These are phyloP conservation scores for Cavia aperea DNA, from an alignment of 2,113 vertebrate genomes.

Conservation along the genomic window DNA sequence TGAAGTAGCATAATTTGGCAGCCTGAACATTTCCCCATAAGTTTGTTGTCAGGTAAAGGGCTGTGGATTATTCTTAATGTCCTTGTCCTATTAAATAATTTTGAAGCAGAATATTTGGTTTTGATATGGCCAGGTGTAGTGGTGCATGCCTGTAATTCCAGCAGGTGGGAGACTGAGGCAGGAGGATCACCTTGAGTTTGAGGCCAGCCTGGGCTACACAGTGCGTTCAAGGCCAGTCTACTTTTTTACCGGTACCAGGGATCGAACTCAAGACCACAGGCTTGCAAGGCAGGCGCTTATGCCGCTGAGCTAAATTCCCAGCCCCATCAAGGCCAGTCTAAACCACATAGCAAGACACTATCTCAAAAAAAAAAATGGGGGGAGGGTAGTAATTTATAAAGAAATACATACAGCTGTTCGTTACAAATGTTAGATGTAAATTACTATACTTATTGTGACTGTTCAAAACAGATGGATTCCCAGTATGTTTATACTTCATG, in stretches of 20 bases:
- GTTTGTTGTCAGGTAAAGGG: background rate
- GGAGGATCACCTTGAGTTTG: background rate
- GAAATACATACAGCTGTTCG: constrained; percentile 1
- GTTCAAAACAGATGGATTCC: constrained; percentile 1
- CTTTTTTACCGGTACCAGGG: too few species aligned
- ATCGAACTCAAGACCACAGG: too few species aligned
- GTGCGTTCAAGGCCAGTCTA: background rate
- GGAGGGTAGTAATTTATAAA: background rate
- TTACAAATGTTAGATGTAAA: background rate
- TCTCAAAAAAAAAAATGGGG: background rate
- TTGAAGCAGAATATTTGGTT: constrained; percentile 14
- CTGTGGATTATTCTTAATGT: background rate
- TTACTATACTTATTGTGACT: background rate
- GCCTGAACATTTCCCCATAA: background rate
- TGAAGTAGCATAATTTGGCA: background rate
- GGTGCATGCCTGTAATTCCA: background rate
- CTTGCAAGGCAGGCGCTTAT: too few species aligned
- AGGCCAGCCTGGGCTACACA: too few species aligned
- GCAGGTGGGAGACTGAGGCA: background rate
- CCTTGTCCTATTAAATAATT: constrained; percentile 6
- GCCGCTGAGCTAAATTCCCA: too few species aligned
- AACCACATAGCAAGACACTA: background rate
- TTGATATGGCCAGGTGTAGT: background rate
- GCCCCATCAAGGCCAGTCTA: background rate
- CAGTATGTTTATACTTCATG: constrained; percentile 7